phyloP scores from a whole-genome alignment of 1,140 invertebrate genomes.

The Drosophila tani region DNA sequence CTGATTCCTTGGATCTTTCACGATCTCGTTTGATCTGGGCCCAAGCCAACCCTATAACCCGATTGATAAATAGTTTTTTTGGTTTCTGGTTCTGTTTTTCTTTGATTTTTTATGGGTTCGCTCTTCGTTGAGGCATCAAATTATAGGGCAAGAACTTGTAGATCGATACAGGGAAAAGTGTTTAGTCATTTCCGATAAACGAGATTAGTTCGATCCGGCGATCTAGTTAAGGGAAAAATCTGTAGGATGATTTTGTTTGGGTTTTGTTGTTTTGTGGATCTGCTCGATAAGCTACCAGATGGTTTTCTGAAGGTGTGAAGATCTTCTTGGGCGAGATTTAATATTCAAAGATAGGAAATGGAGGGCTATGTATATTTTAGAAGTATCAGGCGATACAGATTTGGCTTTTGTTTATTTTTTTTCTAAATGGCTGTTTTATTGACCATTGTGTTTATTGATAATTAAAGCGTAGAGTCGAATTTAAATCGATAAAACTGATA shows the following conservation, averaged over 20 bases:
- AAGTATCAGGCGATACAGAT: not conserved
- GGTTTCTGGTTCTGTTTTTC: conserved; percentile 32
- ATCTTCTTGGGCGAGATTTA: conserved; percentile 9
- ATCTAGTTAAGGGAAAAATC: conserved; percentile 49
- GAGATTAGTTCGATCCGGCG: conserved; percentile 31
- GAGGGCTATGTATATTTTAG: not conserved
- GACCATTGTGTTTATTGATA: not conserved
- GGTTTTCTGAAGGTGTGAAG: conserved; percentile 28
- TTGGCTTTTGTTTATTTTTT: conserved; percentile 3
- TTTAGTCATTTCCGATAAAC: conserved; percentile 66
- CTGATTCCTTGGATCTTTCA: conserved; percentile 68
- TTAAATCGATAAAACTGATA: not conserved
- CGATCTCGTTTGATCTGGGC: conserved; percentile 69
- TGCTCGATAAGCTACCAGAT: conserved; percentile 38
- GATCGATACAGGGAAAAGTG: conserved; percentile 55
- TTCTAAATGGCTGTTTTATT: not conserved
- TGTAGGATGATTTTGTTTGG: conserved; percentile 35
- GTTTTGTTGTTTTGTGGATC: conserved; percentile 42
- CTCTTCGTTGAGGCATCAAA: conserved; percentile 44
- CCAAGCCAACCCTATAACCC: conserved; percentile 13
- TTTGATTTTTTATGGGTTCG: conserved; percentile 62
- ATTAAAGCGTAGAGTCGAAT: not conserved
- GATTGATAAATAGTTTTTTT: conserved; percentile 63
- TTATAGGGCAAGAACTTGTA: conserved; percentile 62
- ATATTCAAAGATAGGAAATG: conserved; percentile 4